Evolutionary conservation across 2,888 invertebrate genomes (phyloP), one percentile per base, ranked within the genome.

Genomic region (Cartodere bifasciata): DNA sequence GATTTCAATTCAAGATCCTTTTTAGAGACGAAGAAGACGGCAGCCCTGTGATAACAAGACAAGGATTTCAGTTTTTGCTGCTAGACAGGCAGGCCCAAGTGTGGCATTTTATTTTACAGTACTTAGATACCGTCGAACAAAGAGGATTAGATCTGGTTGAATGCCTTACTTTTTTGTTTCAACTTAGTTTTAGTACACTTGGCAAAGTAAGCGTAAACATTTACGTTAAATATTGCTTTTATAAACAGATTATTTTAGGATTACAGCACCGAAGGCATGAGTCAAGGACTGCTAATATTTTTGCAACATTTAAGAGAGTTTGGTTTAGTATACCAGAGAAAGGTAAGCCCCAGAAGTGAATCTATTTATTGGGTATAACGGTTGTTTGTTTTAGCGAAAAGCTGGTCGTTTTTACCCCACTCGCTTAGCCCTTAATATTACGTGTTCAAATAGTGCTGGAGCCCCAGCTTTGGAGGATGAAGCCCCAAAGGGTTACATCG

Each of bases 51-150:
- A 95, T 97, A 40, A 95, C 95, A 0, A 75, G 86, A 39, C 84
- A 87, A 40, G 98, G 98, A 1, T 98, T 98, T 61, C 97, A 98
- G 63, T 98, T 98, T 60, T 65, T 98, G 12, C 67, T 98, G 13
- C 66, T 97, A 36, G 92, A 92, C 54, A 86, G 91, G 1, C 79
- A 88, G 6, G 83, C 90, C 24, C 94, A 94, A 68, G 81, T 98
- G 21, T 98, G 97, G 97, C 82, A 91, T 58, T 98, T 98, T 62
- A 80, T 98, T 52, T 72, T 95, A 14, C 91, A 94, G 56, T 95
- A 95, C 62, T 65, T 97, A 39, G 90, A 91, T 50, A 91, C 91
- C 1, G 86, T 91, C 4, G 84, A 88, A 61, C 77, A 79, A 43
- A 67, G 88, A 37, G 86, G 84, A 6, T 67, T 92, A 40, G 82